phyloP scores from a whole-genome alignment of 2,888 invertebrate species.

The Meandrusa payeni region DNA sequence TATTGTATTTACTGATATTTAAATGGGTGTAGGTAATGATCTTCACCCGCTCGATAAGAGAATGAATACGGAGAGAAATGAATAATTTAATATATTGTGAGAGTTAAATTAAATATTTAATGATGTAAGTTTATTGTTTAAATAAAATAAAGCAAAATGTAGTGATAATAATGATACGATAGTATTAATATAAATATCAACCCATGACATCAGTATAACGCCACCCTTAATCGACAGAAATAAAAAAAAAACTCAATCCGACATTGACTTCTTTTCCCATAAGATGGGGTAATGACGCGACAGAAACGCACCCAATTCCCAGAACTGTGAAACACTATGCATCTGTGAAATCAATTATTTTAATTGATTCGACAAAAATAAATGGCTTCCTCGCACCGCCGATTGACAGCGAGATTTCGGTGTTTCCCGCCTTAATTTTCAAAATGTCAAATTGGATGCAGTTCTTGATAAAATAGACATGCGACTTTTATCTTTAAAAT shows the following conservation, averaged over 20 bases:
- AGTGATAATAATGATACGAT: too few species aligned
- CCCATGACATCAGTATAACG: too few species aligned
- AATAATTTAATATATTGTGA: too few species aligned
- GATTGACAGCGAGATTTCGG: slow-evolving; percentile 65
- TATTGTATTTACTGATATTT: too few species aligned
- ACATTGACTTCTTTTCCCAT: slow-evolving; percentile 7
- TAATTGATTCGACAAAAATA: slow-evolving; percentile 75
- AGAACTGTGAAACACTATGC: slow-evolving; percentile 36
- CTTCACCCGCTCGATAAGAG: too few species aligned
- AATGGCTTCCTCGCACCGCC: slow-evolving; percentile 58
- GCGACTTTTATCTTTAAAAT: slow-evolving; percentile 17
- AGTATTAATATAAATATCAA: too few species aligned
- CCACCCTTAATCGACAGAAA: too few species aligned
- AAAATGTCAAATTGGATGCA: slow-evolving; percentile 34
- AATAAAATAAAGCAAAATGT: too few species aligned
- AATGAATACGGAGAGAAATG: too few species aligned
- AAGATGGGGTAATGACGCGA: slow-evolving; percentile 33
- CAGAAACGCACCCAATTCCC: slow-evolving; percentile 28
- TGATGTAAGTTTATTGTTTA: too few species aligned
- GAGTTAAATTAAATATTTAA: too few species aligned
- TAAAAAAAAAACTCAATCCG: neutral
- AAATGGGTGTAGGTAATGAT: too few species aligned
- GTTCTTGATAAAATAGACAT: slow-evolving; percentile 25
- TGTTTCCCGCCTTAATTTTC: slow-evolving; percentile 57
- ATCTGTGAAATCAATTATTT: slow-evolving; percentile 75